A percentile compares a stretch with the other conserved stretches of the same genome.
Conservation (phyloP, 2,888 invertebrate species). For the Melieria omissa region DNA sequence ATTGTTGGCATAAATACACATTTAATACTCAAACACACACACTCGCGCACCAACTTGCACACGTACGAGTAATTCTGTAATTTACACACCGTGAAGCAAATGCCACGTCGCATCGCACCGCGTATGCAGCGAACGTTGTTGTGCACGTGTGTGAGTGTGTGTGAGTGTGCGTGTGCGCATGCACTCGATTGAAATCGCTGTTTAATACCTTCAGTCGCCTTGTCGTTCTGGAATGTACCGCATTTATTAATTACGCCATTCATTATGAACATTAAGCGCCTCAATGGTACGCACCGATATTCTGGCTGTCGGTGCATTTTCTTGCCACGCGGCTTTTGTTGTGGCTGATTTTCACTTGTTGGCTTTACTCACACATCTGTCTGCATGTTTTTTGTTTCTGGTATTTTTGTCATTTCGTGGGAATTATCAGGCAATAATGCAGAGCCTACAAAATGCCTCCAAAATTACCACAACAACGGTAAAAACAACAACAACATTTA, state of each 20-base stretch:
- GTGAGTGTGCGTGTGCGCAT: background rate
- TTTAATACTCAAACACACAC: background rate
- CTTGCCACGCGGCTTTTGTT: background rate
- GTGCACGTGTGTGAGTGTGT: background rate
- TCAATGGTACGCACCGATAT: background rate
- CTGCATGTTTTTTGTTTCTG: too few relatives aligned
- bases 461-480: background rate
- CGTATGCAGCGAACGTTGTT: background rate
- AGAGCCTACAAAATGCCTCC: background rate
- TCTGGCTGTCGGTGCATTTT: background rate
- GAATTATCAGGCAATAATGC: too few relatives aligned
- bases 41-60: too few relatives aligned
- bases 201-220: background rate
- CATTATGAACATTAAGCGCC: slow-evolving; percentile 21
- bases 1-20: too few relatives aligned
- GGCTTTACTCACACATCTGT: too few relatives aligned
- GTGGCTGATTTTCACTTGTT: background rate
- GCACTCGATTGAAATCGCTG: background rate
- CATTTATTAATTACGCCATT: slow-evolving; percentile 27
- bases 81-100: too few relatives aligned
- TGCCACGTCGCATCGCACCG: too few relatives aligned
- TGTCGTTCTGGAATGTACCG: slow-evolving; percentile 7
- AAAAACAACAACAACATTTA: background rate
- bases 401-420: too few relatives aligned
- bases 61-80: too few relatives aligned